Percentiles rank a stretch among this genome's conserved stretches.
phyloP scores from a whole-genome alignment of 1,140 invertebrate species.

The Platyura marginata region DNA sequence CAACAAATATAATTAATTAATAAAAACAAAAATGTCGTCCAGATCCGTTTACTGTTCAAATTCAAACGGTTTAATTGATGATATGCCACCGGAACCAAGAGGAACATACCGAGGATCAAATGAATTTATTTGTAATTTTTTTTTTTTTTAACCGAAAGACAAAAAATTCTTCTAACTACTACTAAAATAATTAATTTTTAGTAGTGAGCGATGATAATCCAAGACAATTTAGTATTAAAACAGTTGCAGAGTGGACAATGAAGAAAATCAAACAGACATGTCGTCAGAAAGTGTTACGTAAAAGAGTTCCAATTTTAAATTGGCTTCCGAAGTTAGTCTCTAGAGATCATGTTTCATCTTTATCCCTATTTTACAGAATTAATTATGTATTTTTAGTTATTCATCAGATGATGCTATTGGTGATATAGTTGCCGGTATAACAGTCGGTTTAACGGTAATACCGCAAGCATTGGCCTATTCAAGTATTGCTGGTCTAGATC shows the following conservation, averaged over 20 bases:
- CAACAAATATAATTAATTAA: too few relatives aligned
- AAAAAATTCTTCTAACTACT: not conserved
- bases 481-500: slow-evolving; percentile 59
- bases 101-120: not conserved
- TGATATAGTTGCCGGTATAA: slow-evolving; percentile 70
- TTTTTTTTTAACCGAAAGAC: not conserved
- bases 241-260: slow-evolving; percentile 9
- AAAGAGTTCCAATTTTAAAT: slow-evolving; percentile 45
- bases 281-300: slow-evolving; percentile 47
- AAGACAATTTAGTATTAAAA: slow-evolving; percentile 3
- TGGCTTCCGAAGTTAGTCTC: slow-evolving; percentile 42
- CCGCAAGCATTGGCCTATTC: slow-evolving; percentile 71
- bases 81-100: not conserved
- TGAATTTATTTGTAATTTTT: not conserved
- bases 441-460: slow-evolving; percentile 69
- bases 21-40: too few relatives aligned
- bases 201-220: slow-evolving; percentile 1
- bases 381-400: slow-evolving; percentile 25
- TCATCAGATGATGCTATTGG: slow-evolving; percentile 35
- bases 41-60: too few relatives aligned
- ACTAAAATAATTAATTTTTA: not conserved
- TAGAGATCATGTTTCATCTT: not conserved
- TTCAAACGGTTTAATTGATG: not conserved
- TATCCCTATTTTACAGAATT: not conserved
- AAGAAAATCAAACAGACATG: slow-evolving; percentile 10